phyloP scores from a whole-genome alignment of 2,888 invertebrate species.

The Cancer borealis region DNA sequence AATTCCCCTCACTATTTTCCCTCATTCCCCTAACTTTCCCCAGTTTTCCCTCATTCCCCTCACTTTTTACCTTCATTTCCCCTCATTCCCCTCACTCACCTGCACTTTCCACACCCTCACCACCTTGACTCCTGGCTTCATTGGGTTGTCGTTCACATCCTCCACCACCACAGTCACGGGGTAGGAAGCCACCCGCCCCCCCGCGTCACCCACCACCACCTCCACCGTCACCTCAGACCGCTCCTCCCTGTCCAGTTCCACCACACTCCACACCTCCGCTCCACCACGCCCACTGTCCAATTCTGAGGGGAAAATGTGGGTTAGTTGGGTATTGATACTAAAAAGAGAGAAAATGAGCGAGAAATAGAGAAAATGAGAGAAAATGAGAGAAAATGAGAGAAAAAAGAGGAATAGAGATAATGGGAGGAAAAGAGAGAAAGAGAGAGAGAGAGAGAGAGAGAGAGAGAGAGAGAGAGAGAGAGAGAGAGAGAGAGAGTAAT shows the following conservation, averaged over 20 bases:
- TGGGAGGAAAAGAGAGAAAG: neutral
- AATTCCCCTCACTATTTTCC: too few relatives aligned
- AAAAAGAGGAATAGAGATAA: neutral
- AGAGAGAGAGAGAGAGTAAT: neutral
- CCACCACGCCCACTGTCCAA: conserved; percentile 71
- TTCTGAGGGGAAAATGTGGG: conserved; percentile 8
- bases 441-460: neutral
- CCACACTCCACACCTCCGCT: conserved; percentile 61
- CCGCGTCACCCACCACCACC: conserved; percentile 59
- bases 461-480: neutral
- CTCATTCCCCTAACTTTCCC: too few relatives aligned
- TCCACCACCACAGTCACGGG: conserved; percentile 64
- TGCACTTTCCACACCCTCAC: conserved; percentile 72
- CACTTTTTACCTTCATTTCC: too few relatives aligned
- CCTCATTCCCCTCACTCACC: conserved; percentile 26
- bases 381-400: neutral
- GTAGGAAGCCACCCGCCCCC: conserved; percentile 49
- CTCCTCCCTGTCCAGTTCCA: conserved; percentile 63
- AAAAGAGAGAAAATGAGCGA: neutral
- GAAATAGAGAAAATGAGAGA: neutral
- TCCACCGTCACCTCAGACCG: conserved; percentile 54
- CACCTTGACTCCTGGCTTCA: conserved; percentile 68
- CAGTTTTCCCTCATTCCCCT: too few relatives aligned
- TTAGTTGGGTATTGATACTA: neutral
- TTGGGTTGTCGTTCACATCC: conserved; percentile 70